A percentile compares a stretch with the other conserved stretches of the same genome.
phyloP scores from a whole-genome alignment of 1,140 invertebrate species.

The Drosophila albomicans region DNA sequence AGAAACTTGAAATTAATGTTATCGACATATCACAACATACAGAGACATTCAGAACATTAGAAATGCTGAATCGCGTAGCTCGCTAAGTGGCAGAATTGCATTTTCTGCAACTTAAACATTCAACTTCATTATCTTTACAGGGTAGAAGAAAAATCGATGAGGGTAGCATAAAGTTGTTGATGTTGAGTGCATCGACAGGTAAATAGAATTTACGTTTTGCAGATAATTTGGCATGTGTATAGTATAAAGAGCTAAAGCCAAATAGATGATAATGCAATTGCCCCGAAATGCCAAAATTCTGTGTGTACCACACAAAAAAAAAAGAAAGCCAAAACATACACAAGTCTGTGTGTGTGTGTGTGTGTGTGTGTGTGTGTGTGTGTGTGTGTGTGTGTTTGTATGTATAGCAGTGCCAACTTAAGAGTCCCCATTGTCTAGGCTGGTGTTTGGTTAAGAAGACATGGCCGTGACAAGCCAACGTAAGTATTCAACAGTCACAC shows the following conservation, averaged over 20 bases:
- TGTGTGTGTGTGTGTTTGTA: too few species aligned
- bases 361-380: too few species aligned
- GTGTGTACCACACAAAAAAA: background rate
- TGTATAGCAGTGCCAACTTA: background rate
- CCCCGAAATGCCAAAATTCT: background rate
- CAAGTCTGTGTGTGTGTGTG: too few species aligned
- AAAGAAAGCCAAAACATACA: background rate
- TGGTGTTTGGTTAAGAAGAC: slow-evolving; percentile 13
- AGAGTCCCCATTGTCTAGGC: slow-evolving; percentile 31
- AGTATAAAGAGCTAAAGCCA: slow-evolving; percentile 6
- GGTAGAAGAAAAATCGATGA: slow-evolving; percentile 56
- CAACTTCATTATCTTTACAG: background rate
- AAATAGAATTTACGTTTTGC: slow-evolving; percentile 51
- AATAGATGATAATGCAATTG: slow-evolving; percentile 53
- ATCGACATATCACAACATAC: too few species aligned
- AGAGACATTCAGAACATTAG: too few species aligned
- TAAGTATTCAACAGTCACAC: background rate
- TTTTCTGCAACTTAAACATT: too few species aligned
- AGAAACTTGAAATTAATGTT: too few species aligned
- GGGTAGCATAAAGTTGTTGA: slow-evolving; percentile 41
- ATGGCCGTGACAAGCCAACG: background rate
- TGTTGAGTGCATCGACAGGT: slow-evolving; percentile 22
- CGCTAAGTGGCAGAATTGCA: too few species aligned
- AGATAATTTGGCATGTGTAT: slow-evolving; percentile 42
- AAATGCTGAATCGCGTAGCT: too few species aligned